These are phyloP conservation scores for Epinotia demarniana DNA, from an alignment of 2,888 invertebrate genomes.

Conservation along the genomic window DNA sequence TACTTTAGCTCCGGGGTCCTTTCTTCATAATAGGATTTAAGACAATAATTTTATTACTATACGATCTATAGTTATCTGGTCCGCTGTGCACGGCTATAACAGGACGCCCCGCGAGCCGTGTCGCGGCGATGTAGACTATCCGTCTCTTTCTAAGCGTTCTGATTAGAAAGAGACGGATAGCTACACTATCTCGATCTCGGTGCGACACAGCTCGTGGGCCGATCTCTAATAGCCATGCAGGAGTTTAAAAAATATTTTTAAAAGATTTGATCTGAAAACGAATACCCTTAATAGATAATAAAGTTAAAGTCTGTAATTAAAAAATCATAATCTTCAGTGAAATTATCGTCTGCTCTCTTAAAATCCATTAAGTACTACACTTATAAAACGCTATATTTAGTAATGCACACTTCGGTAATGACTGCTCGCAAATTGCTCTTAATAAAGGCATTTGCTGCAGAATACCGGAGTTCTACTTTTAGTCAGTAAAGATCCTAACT, in stretches of 20 bases:
- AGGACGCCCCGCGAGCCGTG: too few relatives aligned
- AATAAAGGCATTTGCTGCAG: constrained; percentile 36
- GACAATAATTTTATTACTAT: too few relatives aligned
- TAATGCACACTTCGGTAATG: constrained; percentile 40
- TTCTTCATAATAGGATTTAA: too few relatives aligned
- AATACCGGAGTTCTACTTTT: not conserved
- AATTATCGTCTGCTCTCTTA: constrained; percentile 32
- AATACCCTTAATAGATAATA: not conserved
- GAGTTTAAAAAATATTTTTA: not conserved
- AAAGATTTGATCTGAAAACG: not conserved
- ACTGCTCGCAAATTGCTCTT: constrained; percentile 41
- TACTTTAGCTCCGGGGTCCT: too few relatives aligned
- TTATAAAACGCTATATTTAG: constrained; percentile 47
- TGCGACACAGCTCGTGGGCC: too few relatives aligned
- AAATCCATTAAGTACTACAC: constrained; percentile 42
- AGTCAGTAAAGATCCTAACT: constrained; percentile 4
- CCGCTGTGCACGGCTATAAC: too few relatives aligned
- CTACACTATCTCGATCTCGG: too few relatives aligned
- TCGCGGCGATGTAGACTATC: too few relatives aligned
- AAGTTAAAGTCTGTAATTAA: not conserved
- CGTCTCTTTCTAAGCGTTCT: too few relatives aligned
- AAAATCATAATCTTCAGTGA: not conserved
- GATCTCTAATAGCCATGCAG: too few relatives aligned
- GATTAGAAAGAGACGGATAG: too few relatives aligned
- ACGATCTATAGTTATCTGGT: too few relatives aligned